These are phyloP conservation scores for Tragulus kanchil DNA, from an alignment of 2,113 vertebrate species.

Conservation along the genomic window DNA sequence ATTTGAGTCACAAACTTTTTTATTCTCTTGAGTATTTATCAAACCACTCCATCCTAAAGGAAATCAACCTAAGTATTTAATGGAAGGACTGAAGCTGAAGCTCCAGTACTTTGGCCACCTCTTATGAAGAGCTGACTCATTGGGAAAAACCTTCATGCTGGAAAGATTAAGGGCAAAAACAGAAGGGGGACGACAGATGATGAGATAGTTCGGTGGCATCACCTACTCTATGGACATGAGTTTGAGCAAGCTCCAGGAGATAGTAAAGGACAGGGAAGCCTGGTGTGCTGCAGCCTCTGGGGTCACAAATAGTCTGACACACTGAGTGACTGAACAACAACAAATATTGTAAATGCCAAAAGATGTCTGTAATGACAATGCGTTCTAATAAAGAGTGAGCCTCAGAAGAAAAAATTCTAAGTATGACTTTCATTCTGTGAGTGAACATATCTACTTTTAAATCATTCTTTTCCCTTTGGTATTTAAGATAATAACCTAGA, in stretches of 20 bases:
- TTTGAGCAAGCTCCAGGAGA: neutral
- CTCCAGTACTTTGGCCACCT: neutral
- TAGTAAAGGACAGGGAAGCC: neutral
- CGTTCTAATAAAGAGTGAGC: neutral
- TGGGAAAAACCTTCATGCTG: neutral
- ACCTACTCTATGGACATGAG: neutral
- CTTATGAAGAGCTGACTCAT: neutral
- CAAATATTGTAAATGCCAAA: too few relatives aligned
- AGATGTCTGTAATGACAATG: too few relatives aligned
- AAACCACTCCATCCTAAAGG: neutral
- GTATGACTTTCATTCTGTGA: neutral
- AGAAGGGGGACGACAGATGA: neutral
- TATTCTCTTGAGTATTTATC: neutral
- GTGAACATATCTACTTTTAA: neutral
- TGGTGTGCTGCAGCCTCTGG: neutral
- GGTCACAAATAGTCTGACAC: neutral
- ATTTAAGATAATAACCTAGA: neutral
- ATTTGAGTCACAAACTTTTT: neutral
- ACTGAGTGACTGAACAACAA: neutral
- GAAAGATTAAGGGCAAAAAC: neutral
- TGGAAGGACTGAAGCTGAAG: neutral
- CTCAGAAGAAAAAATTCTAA: conserved; percentile 26
- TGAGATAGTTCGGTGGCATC: neutral
- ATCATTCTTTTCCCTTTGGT: neutral
- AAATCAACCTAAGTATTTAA: neutral